Base-by-base conservation (phyloP, 2,888 invertebrate species). In the Cartodere bifasciata region DNA sequence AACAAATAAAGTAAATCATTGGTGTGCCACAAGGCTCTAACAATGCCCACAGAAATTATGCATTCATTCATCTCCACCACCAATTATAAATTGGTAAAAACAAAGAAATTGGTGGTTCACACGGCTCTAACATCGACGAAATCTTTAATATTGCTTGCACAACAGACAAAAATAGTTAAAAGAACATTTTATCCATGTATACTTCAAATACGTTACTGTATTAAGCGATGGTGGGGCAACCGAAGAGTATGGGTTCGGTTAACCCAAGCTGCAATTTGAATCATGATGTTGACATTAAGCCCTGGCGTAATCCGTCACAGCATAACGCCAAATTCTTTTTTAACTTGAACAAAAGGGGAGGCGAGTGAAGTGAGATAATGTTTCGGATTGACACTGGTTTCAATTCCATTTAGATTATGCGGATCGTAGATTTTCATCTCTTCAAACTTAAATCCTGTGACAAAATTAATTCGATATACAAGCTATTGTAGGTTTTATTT, bases 251-350 rank as follows among this genome's bases (percentile, higher is more conserved):
- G n/a, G 20, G 20, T 23, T 20, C 26, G 46, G 48, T 50, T 49
- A 49, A 50, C 48, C 48, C 50, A 42, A 42, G 45, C 48, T 49
- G 54, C 55, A 57, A 58, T 58, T 54, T 53, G 56, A 56, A 58
- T 56, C 58, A 53, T 52, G 58, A 57, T 57, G 56, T 58, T 58
- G 58, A 58, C 58, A 57, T 53, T 56, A 58, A 58, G 56, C 57
- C 55, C 51, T 47, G 37, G 43, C 46, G 31, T 36, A 58, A 58
- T 58, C 58, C 55, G 55, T 58, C 56, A 56, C 53, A 40, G 46
- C 43, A 52, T 48, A 52, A 50, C 49, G 53, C 49, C 52, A 51
- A 48, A 50, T 49, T 52, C 53, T 55, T 55, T n/a, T 56, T 54
- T 53, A 48, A 48, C 40, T 44, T 49, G 46, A 43, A 46, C 43